phyloP scores from a whole-genome alignment of 2,888 invertebrate species.

The Andrena bicolor region DNA sequence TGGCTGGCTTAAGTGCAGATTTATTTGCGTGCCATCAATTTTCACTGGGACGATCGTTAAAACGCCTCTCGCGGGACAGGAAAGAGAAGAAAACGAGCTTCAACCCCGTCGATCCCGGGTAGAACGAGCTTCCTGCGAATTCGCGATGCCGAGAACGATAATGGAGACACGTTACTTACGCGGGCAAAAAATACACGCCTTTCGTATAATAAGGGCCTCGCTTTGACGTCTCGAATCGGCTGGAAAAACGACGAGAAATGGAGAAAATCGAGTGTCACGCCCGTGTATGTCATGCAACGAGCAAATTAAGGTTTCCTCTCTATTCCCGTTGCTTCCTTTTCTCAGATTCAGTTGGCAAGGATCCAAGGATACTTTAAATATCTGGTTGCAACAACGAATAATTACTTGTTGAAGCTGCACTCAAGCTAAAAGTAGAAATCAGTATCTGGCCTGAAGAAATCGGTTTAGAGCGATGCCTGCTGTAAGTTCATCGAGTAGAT shows the following conservation, averaged over 20 bases:
- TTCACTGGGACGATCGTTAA: conserved; percentile 37
- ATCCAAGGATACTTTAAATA: not conserved
- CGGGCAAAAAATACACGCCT: conserved; percentile 37
- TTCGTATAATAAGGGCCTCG: conserved; percentile 42
- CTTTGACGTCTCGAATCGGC: conserved; percentile 30
- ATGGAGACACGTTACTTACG: conserved; percentile 50
- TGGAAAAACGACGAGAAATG: conserved; percentile 20
- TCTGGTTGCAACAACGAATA: not conserved
- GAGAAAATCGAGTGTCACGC: conserved; percentile 14
- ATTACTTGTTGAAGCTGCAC: not conserved
- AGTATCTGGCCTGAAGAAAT: too few relatives aligned
- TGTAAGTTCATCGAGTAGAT: not conserved
- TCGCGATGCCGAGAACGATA: conserved; percentile 56
- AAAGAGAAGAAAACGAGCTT: not conserved
- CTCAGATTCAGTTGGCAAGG: not conserved
- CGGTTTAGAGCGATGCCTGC: too few relatives aligned
- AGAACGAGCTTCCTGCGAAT: conserved; percentile 41
- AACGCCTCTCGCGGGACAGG: not conserved
- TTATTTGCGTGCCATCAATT: conserved; percentile 39
- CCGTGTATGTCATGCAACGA: conserved; percentile 41
- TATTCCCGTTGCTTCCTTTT: not conserved
- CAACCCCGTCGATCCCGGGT: conserved; percentile 19
- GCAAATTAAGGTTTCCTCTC: conserved; percentile 26
- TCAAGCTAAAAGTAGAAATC: too few relatives aligned
- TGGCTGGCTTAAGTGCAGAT: not conserved